Evolutionary conservation across 2,113 vertebrate species (phyloP).

Genomic region (Rhinopomastus cyanomelas): DNA sequence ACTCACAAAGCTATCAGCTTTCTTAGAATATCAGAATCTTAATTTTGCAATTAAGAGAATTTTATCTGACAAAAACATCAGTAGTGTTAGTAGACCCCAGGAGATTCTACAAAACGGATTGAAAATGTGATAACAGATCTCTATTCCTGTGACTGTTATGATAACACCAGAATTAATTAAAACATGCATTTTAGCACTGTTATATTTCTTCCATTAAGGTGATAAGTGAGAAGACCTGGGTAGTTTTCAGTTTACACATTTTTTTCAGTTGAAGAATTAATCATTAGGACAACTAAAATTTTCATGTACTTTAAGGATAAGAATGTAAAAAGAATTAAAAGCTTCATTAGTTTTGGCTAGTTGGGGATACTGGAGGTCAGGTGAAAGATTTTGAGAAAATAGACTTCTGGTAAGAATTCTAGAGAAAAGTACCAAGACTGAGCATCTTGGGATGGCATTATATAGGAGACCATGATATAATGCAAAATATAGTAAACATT

Average conservation of each 20-base stretch:
- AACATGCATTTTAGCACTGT: background rate
- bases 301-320: background rate
- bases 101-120: background rate
- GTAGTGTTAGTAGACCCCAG: background rate
- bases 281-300: background rate
- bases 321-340: background rate
- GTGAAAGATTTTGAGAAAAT: background rate
- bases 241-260: accelerated
- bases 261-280: background rate
- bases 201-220: background rate
- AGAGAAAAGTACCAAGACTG: background rate
- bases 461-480: background rate
- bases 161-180: background rate
- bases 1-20: background rate
- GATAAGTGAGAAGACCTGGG: background rate
- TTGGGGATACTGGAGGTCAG: background rate
- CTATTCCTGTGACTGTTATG: background rate
- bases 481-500: background rate
- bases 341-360: background rate
- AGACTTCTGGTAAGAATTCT: background rate
- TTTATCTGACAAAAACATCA: background rate
- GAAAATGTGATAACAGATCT: background rate
- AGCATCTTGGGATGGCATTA: background rate
- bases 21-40: background rate
- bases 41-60: background rate